Conservation (phyloP, 2,888 invertebrate species). For the Eupeodes latifasciatus region DNA sequence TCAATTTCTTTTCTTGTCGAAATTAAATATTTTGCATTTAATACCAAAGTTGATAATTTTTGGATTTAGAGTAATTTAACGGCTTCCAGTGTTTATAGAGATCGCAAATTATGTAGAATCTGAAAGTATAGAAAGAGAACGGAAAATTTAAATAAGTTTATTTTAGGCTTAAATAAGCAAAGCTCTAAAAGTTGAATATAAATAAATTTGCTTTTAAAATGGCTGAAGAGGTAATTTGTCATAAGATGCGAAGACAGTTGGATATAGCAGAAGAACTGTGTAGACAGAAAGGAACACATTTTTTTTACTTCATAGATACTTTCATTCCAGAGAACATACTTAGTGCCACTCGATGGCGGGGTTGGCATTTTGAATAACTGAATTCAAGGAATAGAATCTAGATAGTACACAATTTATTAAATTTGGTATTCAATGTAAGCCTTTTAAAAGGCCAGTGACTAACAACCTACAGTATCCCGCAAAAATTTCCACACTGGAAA, state of each 20-base stretch:
- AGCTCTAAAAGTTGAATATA: too few species aligned
- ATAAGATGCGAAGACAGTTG: not conserved
- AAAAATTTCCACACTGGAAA: too few species aligned
- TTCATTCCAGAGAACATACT: too few species aligned
- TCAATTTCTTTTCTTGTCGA: not conserved
- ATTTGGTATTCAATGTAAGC: too few species aligned
- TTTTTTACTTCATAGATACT: too few species aligned
- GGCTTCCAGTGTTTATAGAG: not conserved
- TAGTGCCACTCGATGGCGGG: too few species aligned
- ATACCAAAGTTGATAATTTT: not conserved
- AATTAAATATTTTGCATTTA: constrained; percentile 8
- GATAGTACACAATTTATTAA: too few species aligned
- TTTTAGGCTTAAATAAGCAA: not conserved
- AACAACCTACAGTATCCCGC: too few species aligned
- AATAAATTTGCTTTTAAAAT: not conserved
- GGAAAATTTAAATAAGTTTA: constrained; percentile 39
- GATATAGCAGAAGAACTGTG: not conserved
- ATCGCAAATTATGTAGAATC: not conserved
- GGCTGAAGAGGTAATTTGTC: not conserved
- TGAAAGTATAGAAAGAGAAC: constrained; percentile 1
- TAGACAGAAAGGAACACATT: too few species aligned
- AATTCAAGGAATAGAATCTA: too few species aligned
- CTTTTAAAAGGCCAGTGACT: too few species aligned
- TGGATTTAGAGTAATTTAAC: not conserved
- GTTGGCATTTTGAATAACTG: too few species aligned